phyloP scores from a whole-genome alignment of 2,888 invertebrate species.

The Nesidiocoris tenuis region DNA sequence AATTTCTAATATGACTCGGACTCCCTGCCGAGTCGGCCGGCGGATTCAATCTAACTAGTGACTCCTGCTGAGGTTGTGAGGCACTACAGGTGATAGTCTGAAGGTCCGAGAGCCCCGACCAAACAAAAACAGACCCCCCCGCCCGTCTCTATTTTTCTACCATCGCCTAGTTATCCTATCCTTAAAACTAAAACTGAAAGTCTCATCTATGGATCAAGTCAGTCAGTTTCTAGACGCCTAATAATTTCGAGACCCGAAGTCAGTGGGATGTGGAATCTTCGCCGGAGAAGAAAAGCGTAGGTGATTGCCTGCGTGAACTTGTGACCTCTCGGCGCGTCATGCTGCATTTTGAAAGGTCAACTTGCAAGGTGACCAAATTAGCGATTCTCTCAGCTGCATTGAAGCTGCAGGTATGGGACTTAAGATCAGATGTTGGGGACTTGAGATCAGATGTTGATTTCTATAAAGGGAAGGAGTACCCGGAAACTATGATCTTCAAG shows the following conservation, averaged over 20 bases:
- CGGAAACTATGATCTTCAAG: too few relatives aligned
- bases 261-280: too few relatives aligned
- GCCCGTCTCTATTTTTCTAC: neutral
- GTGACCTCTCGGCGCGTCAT: too few relatives aligned
- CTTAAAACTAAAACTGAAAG: neutral
- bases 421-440: too few relatives aligned
- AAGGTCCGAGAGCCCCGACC: neutral
- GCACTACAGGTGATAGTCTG: neutral
- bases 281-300: too few relatives aligned
- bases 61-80: conserved; percentile 24
- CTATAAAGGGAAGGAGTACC: too few relatives aligned
- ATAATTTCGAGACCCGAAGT: neutral
- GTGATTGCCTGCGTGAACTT: too few relatives aligned
- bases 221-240: neutral
- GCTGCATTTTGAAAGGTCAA: too few relatives aligned
- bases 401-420: too few relatives aligned
- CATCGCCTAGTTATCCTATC: neutral
- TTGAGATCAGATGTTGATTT: too few relatives aligned
- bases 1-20: conserved; percentile 34
- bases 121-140: neutral
- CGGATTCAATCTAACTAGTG: conserved; percentile 17
- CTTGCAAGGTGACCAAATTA: too few relatives aligned
- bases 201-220: neutral
- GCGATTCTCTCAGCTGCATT: too few relatives aligned
- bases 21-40: conserved; percentile 15